A percentile compares a stretch with the other conserved stretches of the same genome.
Conservation (phyloP, 2,113 vertebrate species). For the Fregetta grallaria region DNA sequence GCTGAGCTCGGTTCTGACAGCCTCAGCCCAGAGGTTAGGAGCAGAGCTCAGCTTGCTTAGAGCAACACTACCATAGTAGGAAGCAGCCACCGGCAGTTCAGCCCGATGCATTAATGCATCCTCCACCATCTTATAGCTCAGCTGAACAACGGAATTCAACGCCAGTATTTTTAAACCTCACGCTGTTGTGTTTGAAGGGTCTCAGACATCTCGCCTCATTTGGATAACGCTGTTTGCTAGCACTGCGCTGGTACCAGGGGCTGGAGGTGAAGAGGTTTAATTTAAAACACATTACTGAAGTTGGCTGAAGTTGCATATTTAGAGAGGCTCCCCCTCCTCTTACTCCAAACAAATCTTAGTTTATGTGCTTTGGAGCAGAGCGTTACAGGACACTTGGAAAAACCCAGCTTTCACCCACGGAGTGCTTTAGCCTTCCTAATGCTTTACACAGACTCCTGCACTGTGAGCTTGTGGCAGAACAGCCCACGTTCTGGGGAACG, state of each 20-base stretch:
- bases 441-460: not conserved
- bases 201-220: not conserved
- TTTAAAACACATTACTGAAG: not conserved
- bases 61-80: constrained; percentile 46
- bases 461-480: not conserved
- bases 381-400: not conserved
- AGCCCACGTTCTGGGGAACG: not conserved
- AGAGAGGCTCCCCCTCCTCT: not conserved
- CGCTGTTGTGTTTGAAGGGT: not conserved
- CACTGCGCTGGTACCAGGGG: not conserved
- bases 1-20: not conserved
- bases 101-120: accelerated
- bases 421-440: not conserved
- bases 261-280: not conserved
- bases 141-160: not conserved
- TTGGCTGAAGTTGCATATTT: not conserved
- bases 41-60: not conserved
- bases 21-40: not conserved
- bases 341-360: not conserved
- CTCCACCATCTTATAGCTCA: not conserved
- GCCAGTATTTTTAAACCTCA: not conserved
- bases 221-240: not conserved
- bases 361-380: not conserved
- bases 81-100: not conserved
- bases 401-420: not conserved